Evolutionary conservation across 2,113 vertebrate genomes (phyloP).

Genomic region (Ploceus nigricollis): DNA sequence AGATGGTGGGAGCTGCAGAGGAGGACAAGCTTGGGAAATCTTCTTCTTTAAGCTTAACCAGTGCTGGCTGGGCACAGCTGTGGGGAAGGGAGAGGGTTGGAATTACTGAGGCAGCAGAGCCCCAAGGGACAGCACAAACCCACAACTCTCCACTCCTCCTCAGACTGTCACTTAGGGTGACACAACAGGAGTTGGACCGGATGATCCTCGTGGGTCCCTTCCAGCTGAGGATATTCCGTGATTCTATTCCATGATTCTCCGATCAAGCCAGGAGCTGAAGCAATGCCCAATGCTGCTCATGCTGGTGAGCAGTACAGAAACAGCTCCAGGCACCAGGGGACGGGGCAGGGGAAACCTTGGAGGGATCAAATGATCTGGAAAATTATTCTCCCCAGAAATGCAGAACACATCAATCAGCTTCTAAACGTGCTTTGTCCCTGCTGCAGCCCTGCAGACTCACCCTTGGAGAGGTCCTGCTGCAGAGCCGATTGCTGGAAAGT

Average conservation of each 20-base stretch:
- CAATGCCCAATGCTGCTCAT: fast-evolving
- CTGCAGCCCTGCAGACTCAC: conserved; percentile 52
- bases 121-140: neutral
- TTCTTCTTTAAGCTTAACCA: conserved; percentile 85
- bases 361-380: neutral
- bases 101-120: neutral
- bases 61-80: conserved; percentile 61
- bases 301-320: neutral
- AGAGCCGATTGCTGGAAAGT: conserved; percentile 77
- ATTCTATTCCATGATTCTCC: neutral
- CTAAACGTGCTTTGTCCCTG: neutral
- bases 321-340: neutral
- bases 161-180: neutral
- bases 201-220: neutral
- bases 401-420: neutral
- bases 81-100: neutral
- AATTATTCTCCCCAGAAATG: neutral
- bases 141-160: neutral
- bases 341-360: neutral
- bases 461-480: conserved; percentile 53
- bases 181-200: neutral
- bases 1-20: neutral
- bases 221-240: neutral
- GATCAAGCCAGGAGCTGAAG: neutral
- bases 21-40: conserved; percentile 91